A percentile compares a stretch with the other conserved stretches of the same genome.
phyloP scores from a whole-genome alignment of 2,888 invertebrate genomes.

The Cephus rjabovi region DNA sequence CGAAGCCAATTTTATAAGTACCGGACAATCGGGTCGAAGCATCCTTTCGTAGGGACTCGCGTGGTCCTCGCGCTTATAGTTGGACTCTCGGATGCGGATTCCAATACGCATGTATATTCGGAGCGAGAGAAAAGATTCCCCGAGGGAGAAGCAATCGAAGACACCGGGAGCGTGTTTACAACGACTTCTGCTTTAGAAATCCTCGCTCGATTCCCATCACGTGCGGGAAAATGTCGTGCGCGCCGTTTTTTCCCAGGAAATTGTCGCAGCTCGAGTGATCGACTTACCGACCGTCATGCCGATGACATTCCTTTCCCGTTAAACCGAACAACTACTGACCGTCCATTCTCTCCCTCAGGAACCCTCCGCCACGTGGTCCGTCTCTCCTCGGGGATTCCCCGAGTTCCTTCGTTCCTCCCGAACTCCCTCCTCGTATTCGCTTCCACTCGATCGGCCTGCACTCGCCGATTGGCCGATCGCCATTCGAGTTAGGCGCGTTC shows the following conservation, averaged over 20 bases:
- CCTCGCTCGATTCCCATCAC: constrained; percentile 47
- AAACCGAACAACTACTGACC: constrained; percentile 24
- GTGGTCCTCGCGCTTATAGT: background rate
- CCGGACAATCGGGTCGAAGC: background rate
- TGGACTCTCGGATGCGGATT: background rate
- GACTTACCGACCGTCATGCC: constrained; percentile 44
- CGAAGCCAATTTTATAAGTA: background rate
- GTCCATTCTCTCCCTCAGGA: background rate
- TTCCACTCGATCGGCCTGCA: background rate
- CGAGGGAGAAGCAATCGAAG: background rate
- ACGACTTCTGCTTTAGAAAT: constrained; percentile 36
- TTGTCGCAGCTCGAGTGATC: constrained; percentile 43
- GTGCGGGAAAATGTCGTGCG: constrained; percentile 45
- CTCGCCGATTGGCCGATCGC: background rate
- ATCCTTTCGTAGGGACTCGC: background rate
- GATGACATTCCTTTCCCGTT: constrained; percentile 39
- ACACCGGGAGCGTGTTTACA: background rate
- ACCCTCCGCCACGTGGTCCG: constrained; percentile 11
- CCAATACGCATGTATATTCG: background rate
- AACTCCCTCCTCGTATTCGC: too few species aligned
- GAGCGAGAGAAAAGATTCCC: background rate
- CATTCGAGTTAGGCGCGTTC: background rate
- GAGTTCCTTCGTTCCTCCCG: background rate
- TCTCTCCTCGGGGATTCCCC: background rate
- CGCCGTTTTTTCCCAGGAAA: constrained; percentile 43